A percentile compares a stretch with the other conserved stretches of the same genome.
Conservation (phyloP, 2,888 invertebrate genomes). For the Melipona bicolor region DNA sequence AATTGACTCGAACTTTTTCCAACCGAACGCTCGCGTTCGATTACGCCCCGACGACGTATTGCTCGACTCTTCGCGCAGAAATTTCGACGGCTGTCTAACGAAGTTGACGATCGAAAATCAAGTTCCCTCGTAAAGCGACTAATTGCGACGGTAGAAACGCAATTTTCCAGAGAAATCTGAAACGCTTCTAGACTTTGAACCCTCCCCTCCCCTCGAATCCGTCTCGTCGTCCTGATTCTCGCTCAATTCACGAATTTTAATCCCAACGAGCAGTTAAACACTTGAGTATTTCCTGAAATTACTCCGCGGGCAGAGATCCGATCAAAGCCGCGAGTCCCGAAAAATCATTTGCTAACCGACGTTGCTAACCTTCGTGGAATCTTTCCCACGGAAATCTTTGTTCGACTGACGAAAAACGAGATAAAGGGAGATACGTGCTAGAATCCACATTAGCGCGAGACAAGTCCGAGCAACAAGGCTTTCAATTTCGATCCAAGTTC, state of each 20-base stretch:
- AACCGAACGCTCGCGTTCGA: constrained; percentile 5
- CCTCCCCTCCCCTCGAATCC: too few species aligned
- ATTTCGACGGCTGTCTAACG: constrained; percentile 12
- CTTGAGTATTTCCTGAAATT: constrained; percentile 24
- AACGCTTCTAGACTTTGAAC: neutral
- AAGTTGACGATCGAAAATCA: constrained; percentile 40
- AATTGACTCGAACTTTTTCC: constrained; percentile 16
- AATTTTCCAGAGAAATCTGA: constrained; percentile 14
- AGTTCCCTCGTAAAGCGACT: constrained; percentile 20
- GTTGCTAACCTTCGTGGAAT: neutral
- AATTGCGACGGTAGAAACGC: constrained; percentile 33
- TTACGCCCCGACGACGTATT: constrained; percentile 18
- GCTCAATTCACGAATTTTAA: constrained; percentile 9
- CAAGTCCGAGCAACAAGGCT: neutral
- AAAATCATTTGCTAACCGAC: neutral
- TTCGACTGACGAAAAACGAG: constrained; percentile 19
- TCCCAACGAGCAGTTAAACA: neutral
- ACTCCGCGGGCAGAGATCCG: neutral
- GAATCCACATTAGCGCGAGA: neutral
- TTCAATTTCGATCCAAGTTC: neutral
- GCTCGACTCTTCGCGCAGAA: neutral
- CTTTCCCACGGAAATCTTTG: neutral
- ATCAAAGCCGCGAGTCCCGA: neutral
- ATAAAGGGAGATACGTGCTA: neutral
- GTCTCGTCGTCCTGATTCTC: neutral